Conservation (phyloP, 2,113 vertebrate species). For the Ciconia stormi region DNA sequence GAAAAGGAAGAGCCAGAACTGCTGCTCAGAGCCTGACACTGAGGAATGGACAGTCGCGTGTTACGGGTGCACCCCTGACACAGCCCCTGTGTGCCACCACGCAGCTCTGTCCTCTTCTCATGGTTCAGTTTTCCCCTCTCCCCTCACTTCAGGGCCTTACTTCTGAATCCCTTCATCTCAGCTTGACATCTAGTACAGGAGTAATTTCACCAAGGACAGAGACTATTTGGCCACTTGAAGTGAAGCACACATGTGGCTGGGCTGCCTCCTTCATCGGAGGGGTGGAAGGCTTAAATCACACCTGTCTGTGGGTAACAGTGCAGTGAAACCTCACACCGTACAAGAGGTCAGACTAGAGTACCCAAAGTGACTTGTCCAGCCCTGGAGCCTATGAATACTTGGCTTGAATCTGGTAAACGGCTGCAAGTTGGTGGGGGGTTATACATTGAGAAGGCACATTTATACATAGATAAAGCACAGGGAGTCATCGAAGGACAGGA, state of each 20-base stretch:
- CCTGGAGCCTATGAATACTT: background rate
- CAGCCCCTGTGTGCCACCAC: background rate
- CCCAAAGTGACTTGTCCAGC: background rate
- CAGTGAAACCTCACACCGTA: background rate
- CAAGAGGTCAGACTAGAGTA: background rate
- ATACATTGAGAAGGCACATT: background rate
- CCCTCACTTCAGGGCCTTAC: background rate
- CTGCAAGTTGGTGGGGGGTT: background rate
- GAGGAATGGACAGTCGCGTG: accelerated
- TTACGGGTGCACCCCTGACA: accelerated
- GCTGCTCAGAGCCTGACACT: background rate
- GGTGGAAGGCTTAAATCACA: background rate
- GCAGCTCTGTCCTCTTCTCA: background rate
- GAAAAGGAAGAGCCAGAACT: background rate
- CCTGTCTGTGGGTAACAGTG: accelerated
- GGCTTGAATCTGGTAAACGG: background rate
- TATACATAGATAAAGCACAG: background rate
- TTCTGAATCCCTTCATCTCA: background rate
- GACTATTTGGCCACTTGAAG: background rate
- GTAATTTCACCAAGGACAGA: background rate
- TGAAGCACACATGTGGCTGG: accelerated
- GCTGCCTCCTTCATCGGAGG: background rate
- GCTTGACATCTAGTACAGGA: background rate
- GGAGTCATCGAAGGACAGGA: background rate
- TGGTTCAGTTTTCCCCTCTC: accelerated